phyloP scores from a whole-genome alignment of 2,113 vertebrate species.

The Noturus placidus region DNA sequence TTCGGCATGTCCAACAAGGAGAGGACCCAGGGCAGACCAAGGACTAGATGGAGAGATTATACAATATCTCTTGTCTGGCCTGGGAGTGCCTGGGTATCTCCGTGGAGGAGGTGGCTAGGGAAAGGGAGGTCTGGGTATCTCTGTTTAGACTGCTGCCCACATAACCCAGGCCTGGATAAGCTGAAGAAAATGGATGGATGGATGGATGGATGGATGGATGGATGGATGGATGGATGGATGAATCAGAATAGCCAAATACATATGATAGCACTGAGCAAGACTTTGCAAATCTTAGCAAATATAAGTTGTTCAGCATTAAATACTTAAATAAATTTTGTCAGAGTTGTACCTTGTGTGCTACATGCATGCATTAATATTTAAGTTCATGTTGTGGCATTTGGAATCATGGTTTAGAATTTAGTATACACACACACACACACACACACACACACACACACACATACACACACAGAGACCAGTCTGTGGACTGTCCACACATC shows the following conservation, averaged over 20 bases:
- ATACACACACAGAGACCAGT: background rate
- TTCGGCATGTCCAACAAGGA: too few species aligned
- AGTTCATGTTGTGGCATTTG: slow-evolving; percentile 27
- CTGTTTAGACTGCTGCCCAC: too few species aligned
- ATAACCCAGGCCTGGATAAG: too few species aligned
- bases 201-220: too few species aligned
- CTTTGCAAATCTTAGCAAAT: background rate
- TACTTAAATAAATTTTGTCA: background rate
- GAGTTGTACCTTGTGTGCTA: background rate
- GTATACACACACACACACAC: slow-evolving; percentile 4
- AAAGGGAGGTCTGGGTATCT: too few species aligned
- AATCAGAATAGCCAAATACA: background rate
- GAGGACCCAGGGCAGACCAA: too few species aligned
- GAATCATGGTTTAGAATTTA: slow-evolving; percentile 24
- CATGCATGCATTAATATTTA: slow-evolving; percentile 5
- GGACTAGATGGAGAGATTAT: too few species aligned
- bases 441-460: background rate
- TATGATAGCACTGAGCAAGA: background rate
- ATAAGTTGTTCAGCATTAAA: background rate
- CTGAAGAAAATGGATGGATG: too few species aligned
- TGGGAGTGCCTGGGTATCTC: too few species aligned
- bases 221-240: too few species aligned
- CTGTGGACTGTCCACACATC: slow-evolving; percentile 21
- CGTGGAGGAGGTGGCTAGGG: too few species aligned
- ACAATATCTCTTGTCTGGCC: too few species aligned